Conservation (phyloP, 2,888 invertebrate genomes). For the Allophyes oxyacanthae region DNA sequence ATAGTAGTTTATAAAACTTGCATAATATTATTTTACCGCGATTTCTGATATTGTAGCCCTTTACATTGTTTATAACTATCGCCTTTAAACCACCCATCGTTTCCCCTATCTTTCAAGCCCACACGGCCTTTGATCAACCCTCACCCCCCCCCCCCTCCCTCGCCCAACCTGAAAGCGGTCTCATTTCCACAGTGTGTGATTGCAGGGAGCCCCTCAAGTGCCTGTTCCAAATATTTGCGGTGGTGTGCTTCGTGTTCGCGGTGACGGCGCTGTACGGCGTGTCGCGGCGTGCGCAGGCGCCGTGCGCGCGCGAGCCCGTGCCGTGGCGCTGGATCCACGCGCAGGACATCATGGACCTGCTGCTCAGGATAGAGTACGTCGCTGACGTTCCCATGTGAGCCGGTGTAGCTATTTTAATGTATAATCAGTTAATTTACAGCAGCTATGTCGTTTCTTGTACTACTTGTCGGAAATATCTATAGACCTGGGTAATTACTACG, state of each 20-base stretch:
- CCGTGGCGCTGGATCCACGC: slow-evolving; percentile 82
- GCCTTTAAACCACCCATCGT: no score
- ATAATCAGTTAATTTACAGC: background rate
- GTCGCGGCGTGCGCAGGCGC: slow-evolving; percentile 52
- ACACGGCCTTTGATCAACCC: background rate
- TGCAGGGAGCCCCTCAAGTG: slow-evolving; percentile 81
- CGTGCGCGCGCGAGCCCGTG: slow-evolving; percentile 56
- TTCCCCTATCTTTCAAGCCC: background rate
- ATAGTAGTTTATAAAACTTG: no score
- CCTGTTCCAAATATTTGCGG: slow-evolving; percentile 82
- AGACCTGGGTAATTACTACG: no score
- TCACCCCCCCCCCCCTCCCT: background rate
- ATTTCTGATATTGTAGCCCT: no score
- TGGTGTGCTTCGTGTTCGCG: slow-evolving; percentile 78
- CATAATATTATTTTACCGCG: no score
- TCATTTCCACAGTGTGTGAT: slow-evolving; percentile 72
- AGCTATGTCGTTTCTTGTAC: slow-evolving; percentile 1
- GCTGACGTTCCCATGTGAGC: slow-evolving; percentile 83
- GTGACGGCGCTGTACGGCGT: slow-evolving; percentile 72
- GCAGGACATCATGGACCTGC: slow-evolving; percentile 78
- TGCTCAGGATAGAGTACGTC: slow-evolving; percentile 81
- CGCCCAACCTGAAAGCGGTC: slow-evolving; percentile 41
- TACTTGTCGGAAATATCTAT: slow-evolving; percentile 7
- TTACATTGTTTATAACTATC: no score
- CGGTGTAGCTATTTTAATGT: no score